A percentile compares a stretch with the other conserved stretches of the same genome.
Evolutionary conservation across 2,113 vertebrate species (phyloP).

Genomic region (Cheilinus undulatus): DNA sequence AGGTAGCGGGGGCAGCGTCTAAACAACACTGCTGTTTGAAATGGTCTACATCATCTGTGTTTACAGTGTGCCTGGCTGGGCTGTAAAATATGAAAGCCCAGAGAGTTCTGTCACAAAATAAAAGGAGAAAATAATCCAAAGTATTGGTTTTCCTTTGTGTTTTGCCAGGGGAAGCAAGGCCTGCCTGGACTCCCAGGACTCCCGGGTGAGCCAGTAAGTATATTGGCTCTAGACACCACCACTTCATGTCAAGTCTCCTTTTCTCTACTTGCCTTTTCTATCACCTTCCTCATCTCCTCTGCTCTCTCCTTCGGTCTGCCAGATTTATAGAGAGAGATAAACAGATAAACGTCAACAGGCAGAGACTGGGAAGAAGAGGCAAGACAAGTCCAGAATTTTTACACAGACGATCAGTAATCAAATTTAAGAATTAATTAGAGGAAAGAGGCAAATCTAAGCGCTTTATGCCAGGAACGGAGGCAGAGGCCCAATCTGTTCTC

Average conservation of each 20-base stretch:
- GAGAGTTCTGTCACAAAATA: conserved; percentile 42
- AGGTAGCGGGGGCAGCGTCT: conserved; percentile 12
- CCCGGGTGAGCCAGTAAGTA: conserved; percentile 89
- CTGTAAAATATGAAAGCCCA: conserved; percentile 21
- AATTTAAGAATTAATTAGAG: conserved; percentile 84
- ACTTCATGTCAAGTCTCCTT: conserved; percentile 57
- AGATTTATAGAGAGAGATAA: conserved; percentile 61
- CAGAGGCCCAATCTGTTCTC: conserved; percentile 83
- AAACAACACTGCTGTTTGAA: conserved; percentile 11
- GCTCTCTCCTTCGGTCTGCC: conserved; percentile 43
- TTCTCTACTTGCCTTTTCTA: conserved; percentile 47
- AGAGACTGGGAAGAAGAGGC: conserved; percentile 36
- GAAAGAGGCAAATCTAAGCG: conserved; percentile 78
- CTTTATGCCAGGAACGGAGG: conserved; percentile 75
- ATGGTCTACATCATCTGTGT: conserved; percentile 14
- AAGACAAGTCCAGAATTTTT: conserved; percentile 64
- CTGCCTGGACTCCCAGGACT: conserved; percentile 87
- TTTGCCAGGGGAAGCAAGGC: conserved; percentile 89
- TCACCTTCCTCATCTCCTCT: conserved; percentile 53
- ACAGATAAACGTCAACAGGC: conserved; percentile 59
- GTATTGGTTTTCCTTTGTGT: conserved; percentile 39
- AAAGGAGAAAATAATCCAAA: conserved; percentile 37
- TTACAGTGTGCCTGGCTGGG: conserved; percentile 11
- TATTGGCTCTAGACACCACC: conserved; percentile 58
- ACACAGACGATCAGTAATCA: conserved; percentile 82